These are phyloP conservation scores for Eristalis intricaria DNA, from an alignment of 2,888 invertebrate genomes.

Conservation along the genomic window DNA sequence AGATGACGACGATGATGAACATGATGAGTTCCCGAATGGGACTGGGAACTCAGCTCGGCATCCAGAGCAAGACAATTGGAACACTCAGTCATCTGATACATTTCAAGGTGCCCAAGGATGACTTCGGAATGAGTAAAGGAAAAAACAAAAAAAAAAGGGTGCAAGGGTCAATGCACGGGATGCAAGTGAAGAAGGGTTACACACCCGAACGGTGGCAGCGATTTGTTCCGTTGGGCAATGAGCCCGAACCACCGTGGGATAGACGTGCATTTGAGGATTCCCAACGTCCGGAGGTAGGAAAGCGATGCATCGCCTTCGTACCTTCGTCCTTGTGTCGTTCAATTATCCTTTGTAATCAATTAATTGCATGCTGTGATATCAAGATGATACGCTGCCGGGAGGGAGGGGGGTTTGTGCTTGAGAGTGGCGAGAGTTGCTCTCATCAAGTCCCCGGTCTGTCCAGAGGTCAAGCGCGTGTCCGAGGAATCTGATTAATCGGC, in stretches of 20 bases:
- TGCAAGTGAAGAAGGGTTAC: conserved; percentile 44
- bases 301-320: neutral
- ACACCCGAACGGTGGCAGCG: conserved; percentile 6
- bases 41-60: neutral
- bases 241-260: conserved; percentile 67
- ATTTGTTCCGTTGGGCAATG: conserved; percentile 67
- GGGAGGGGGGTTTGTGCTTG: too few species aligned
- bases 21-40: conserved; percentile 35
- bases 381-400: neutral
- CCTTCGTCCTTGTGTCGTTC: conserved; percentile 28
- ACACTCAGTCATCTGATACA: conserved; percentile 62
- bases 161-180: conserved; percentile 55
- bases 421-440: neutral
- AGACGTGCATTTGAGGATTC: conserved; percentile 51
- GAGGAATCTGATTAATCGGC: neutral
- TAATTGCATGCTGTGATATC: conserved; percentile 78
- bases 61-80: neutral
- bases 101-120: conserved; percentile 50
- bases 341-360: conserved; percentile 76
- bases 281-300: conserved; percentile 25
- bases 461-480: neutral
- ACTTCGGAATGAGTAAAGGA: conserved; percentile 17
- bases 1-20: conserved; percentile 5
- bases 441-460: neutral
- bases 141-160: conserved; percentile 30